A percentile compares a stretch with the other conserved stretches of the same genome.
These are phyloP conservation scores for Danio albolineatus DNA, from an alignment of 2,797 vertebrate genomes.

Conservation along the genomic window DNA sequence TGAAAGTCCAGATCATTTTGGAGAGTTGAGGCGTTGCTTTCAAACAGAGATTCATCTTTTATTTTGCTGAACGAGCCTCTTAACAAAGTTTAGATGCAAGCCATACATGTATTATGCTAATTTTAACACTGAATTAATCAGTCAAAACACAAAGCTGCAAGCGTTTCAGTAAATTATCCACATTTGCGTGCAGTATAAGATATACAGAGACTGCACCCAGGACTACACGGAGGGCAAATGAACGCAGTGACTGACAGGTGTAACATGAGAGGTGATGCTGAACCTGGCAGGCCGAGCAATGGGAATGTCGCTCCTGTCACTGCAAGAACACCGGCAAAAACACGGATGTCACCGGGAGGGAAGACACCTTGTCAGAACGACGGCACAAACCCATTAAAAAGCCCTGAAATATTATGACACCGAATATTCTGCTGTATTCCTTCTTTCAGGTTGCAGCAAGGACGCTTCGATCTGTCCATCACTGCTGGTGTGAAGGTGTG, in stretches of 20 bases:
- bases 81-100: constrained; percentile 34
- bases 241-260: constrained; percentile 73
- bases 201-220: not conserved
- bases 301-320: constrained; percentile 74
- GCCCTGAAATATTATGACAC: constrained; percentile 28
- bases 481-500: not conserved
- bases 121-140: not conserved
- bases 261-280: constrained; percentile 72
- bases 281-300: constrained; percentile 74
- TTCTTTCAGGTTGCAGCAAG: constrained; percentile 5
- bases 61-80: constrained; percentile 53
- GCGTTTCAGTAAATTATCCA: constrained; percentile 9
- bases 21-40: constrained; percentile 35
- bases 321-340: constrained; percentile 46
- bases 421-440: constrained; percentile 10
- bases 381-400: constrained; percentile 50
- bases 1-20: constrained; percentile 55
- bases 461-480: not conserved
- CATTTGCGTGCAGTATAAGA: not conserved
- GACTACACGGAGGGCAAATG: not conserved
- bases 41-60: constrained; percentile 62
- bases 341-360: constrained; percentile 42
- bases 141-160: not conserved
- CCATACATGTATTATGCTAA: constrained; percentile 18
- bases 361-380: constrained; percentile 52